A percentile compares a stretch with the other conserved stretches of the same genome.
Conservation (phyloP, 2,113 vertebrate genomes). For the Oryzias woworae region DNA sequence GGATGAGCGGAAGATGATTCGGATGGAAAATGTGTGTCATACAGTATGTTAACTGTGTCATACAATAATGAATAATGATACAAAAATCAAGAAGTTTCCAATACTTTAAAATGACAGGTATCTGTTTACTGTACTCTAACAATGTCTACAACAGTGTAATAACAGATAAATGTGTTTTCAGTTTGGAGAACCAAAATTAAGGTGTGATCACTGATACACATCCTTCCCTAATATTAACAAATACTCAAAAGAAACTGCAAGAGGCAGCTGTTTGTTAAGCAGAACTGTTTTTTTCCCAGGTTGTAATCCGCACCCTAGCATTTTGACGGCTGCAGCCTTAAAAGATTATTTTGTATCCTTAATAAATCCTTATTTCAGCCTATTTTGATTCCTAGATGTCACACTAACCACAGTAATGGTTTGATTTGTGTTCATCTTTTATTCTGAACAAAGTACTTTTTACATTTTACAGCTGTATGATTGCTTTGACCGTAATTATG, state of each 20-base stretch:
- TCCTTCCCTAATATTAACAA: background rate
- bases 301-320: conserved; percentile 1
- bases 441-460: too few relatives aligned
- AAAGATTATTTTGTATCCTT: conserved; percentile 8
- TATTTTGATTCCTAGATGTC: background rate
- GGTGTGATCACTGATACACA: background rate
- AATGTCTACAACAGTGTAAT: background rate
- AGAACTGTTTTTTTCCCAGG: conserved; percentile 6
- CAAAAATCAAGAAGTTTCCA: background rate
- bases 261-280: conserved; percentile 11
- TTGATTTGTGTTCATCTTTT: background rate
- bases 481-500: too few relatives aligned
- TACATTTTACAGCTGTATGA: too few relatives aligned
- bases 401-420: background rate
- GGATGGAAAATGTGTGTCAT: too few relatives aligned
- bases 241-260: conserved; percentile 5
- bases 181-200: background rate
- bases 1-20: too few relatives aligned
- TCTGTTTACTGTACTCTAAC: too few relatives aligned
- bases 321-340: conserved; percentile 11
- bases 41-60: too few relatives aligned
- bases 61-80: background rate
- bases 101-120: background rate
- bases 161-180: background rate
- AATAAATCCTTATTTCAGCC: background rate